Conservation (phyloP, 1,140 invertebrate species). For the Hylaeus volcanicus region DNA sequence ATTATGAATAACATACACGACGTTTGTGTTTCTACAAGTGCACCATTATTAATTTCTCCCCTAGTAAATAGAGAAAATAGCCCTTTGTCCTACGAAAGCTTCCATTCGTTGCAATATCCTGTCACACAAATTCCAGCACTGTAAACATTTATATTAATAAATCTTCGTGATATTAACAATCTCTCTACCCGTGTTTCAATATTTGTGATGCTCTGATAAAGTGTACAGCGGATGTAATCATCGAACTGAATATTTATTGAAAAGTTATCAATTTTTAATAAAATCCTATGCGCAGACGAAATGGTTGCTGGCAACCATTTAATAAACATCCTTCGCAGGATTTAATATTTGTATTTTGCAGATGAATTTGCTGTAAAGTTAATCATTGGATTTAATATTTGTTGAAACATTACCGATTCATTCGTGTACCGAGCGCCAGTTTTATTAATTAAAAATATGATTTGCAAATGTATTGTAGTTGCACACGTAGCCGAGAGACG, state of each 20-base stretch:
- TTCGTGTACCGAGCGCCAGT: neutral
- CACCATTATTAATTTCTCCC: too few relatives aligned
- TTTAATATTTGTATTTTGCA: neutral
- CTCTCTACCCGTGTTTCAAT: neutral
- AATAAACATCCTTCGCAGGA: neutral
- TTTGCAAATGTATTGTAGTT: neutral
- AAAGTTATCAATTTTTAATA: neutral
- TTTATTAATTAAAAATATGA: conserved; percentile 19
- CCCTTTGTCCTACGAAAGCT: too few relatives aligned
- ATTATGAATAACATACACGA: too few relatives aligned
- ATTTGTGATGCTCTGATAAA: neutral
- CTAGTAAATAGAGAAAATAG: too few relatives aligned
- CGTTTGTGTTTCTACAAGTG: too few relatives aligned
- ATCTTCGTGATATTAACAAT: neutral
- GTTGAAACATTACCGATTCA: neutral
- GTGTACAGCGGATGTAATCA: too few relatives aligned
- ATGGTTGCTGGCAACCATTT: neutral
- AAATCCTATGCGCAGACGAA: neutral
- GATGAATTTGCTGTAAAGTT: neutral
- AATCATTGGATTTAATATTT: conserved; percentile 9
- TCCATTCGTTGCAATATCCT: too few relatives aligned
- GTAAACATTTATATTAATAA: neutral
- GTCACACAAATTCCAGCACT: too few relatives aligned
- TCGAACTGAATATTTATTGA: neutral
- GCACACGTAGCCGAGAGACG: neutral